Evolutionary conservation across 2,888 invertebrate genomes (phyloP), one percentile per base, ranked within the genome.

Genomic region (Cerceris rybyensis): DNA sequence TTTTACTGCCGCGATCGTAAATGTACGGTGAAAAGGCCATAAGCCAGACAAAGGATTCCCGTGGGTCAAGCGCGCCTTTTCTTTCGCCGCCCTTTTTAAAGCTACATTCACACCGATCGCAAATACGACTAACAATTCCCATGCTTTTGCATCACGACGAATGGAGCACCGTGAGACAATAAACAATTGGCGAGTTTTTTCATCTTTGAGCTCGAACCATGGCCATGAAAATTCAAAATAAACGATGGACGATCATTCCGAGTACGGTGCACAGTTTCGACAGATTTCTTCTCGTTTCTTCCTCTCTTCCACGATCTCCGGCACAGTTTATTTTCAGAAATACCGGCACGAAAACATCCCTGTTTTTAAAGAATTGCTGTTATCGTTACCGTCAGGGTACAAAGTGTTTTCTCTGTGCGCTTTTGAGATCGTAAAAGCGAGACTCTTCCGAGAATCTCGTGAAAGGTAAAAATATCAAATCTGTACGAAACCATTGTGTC

Each of bases 221-320:
- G 61, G 70, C 58, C 50, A 17, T 61, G 66, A 80, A 64, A 75
- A 69, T 78, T 59, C 69, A 81, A 28, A 84, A 84, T 77, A 84
- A 84, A 93, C 93, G 46, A 17, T 41, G 17, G 17, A 9, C 28
- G 63, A 63, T 61, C 55, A 50, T 81, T 78, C 64, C 58, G 46
- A 70, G 75, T 73, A 80, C 49, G 65, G 54, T 28, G 14, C 49
- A n/a, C 41, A 11, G 13, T 16, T 28, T 49, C 52, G 16, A 16
- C 28, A 7, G 6, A 28, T 54, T 55, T 6, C 55, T 55, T 17
- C 16, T 46, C 54, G 41, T 55, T 43, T 59, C 49, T 59, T 78
- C 66, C 70, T 50, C 49, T 49, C 67, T 68, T 71, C 11, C 55
- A 52, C 41, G 59, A 43, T 0, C 43, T 7, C 9, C 17, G 0